Evolutionary conservation across 2,113 vertebrate species (phyloP).

Genomic region (Cromileptes altivelis): DNA sequence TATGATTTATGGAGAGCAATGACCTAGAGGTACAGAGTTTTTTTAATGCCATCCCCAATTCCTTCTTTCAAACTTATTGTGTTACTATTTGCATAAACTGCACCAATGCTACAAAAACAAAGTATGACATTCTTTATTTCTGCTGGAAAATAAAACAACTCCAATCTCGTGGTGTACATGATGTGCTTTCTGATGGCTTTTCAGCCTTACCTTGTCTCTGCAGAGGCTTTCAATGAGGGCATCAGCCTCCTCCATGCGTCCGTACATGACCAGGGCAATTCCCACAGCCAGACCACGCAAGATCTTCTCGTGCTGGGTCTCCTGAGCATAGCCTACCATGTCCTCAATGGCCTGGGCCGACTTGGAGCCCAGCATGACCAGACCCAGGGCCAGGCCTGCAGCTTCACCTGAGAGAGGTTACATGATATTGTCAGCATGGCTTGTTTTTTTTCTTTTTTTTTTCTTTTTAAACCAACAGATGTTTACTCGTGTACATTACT

Average conservation of each 20-base stretch:
- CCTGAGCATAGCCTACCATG: conserved; percentile 98
- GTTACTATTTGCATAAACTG: not conserved
- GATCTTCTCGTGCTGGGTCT: conserved; percentile 99
- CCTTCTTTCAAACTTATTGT: not conserved
- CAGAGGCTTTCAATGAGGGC: conserved; percentile 98
- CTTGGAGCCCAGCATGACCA: conserved; percentile 99
- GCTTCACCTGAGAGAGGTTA: conserved; percentile 89
- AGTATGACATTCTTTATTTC: not conserved
- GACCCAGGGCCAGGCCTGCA: conserved; percentile 93
- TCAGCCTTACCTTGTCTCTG: conserved; percentile 92
- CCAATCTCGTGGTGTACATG: not conserved
- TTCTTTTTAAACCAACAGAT: not conserved
- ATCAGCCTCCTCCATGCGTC: conserved; percentile 98
- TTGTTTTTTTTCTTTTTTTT: not conserved
- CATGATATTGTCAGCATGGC: not conserved
- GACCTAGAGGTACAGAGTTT: not conserved
- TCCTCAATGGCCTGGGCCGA: conserved; percentile 99
- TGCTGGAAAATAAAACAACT: not conserved
- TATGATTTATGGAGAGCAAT: conserved; percentile 9
- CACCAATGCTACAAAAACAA: not conserved
- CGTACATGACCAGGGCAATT: conserved; percentile 98
- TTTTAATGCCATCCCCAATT: not conserved
- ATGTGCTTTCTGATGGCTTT: not conserved
- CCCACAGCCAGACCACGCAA: conserved; percentile 96
- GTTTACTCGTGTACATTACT: not conserved